Evolutionary conservation across 2,797 vertebrate genomes (phyloP).

Genomic region (Labeo calbasu): DNA sequence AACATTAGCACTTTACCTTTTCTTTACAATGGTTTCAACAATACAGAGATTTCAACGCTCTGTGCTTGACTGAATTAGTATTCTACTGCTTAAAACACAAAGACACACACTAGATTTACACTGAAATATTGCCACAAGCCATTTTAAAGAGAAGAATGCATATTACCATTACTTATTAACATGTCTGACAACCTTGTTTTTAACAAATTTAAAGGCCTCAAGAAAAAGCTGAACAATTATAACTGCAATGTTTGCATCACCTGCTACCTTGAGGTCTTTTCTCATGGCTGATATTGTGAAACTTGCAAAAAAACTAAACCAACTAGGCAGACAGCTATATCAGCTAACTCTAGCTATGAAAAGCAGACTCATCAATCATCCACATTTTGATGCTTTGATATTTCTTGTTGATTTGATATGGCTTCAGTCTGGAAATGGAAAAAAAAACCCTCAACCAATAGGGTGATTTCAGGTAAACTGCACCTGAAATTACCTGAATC

Average conservation of each 20-base stretch:
- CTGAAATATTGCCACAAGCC: background rate
- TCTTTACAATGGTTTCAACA: constrained; percentile 42
- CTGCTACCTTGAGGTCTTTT: constrained; percentile 45
- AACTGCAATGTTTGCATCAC: constrained; percentile 39
- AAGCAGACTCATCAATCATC: background rate
- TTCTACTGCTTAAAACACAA: background rate
- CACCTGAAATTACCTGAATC: background rate
- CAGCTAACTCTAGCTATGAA: background rate
- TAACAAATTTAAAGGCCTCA: background rate
- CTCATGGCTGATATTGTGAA: constrained; percentile 27
- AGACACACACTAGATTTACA: background rate
- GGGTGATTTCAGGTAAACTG: background rate
- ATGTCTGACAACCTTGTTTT: background rate
- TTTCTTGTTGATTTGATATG: background rate
- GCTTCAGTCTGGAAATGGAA: background rate
- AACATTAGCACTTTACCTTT: constrained; percentile 46
- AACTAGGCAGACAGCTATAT: background rate
- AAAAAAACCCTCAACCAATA: background rate
- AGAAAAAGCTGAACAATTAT: background rate
- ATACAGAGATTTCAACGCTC: background rate
- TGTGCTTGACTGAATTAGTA: constrained; percentile 6
- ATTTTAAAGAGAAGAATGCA: background rate
- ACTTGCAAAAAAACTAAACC: background rate
- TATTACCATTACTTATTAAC: background rate
- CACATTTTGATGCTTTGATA: background rate